A percentile compares a stretch with the other conserved stretches of the same genome.
Conservation (phyloP, 2,113 vertebrate genomes). For the Parus major region DNA sequence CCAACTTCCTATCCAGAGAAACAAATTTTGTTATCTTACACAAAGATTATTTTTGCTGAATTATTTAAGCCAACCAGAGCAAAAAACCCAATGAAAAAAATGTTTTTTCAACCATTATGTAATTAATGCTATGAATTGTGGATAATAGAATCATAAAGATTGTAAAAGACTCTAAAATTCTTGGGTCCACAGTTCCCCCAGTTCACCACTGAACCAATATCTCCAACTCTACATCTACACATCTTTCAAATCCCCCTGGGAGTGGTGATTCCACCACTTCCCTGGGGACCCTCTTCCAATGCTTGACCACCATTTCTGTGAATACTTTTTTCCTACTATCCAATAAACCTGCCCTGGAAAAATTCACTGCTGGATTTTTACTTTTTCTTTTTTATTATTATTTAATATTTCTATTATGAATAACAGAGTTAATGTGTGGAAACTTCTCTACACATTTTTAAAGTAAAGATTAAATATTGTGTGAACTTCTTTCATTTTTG, state of each 20-base stretch:
- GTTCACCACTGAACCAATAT: not conserved
- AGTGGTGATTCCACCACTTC: not conserved
- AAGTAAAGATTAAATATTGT: not conserved
- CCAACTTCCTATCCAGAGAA: not conserved
- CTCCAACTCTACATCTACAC: not conserved
- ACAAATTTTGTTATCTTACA: not conserved
- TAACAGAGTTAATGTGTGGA: not conserved
- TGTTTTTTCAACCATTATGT: not conserved
- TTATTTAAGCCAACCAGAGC: not conserved
- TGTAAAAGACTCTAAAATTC: not conserved
- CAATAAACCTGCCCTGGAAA: not conserved
- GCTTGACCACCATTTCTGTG: not conserved
- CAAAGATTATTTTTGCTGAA: not conserved
- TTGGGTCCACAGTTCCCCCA: not conserved
- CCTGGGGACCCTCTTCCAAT: not conserved
- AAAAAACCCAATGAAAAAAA: rapidly evolving
- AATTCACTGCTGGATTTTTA: not conserved
- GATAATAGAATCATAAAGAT: not conserved
- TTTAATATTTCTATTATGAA: not conserved
- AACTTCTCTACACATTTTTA: not conserved
- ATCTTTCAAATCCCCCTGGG: not conserved
- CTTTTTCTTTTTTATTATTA: not conserved
- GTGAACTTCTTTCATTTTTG: not conserved
- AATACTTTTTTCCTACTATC: not conserved
- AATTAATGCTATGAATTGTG: not conserved